phyloP scores from a whole-genome alignment of 2,113 vertebrate species.

The Loxodonta africana region DNA sequence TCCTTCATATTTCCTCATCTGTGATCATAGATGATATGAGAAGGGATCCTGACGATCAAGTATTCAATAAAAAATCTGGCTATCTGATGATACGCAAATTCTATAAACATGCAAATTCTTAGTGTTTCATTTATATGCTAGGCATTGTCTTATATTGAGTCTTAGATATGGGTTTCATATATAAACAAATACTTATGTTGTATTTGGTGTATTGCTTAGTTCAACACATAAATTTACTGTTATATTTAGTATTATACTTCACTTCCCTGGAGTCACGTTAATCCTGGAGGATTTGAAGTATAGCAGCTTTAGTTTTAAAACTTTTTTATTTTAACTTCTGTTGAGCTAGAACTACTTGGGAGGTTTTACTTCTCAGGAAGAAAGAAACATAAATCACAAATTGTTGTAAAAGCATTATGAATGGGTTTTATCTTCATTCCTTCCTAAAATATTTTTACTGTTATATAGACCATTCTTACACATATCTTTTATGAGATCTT shows the following conservation, averaged over 20 bases:
- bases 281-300: background rate
- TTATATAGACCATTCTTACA: background rate
- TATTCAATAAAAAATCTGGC: background rate
- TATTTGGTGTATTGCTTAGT: background rate
- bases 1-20: constrained; percentile 9
- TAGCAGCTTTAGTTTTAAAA: background rate
- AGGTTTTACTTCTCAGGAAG: background rate
- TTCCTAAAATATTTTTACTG: background rate
- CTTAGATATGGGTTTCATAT: background rate
- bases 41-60: background rate
- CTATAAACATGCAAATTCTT: constrained; percentile 28
- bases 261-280: background rate
- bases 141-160: background rate
- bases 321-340: background rate
- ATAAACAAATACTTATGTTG: background rate
- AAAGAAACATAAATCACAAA: background rate
- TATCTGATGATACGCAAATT: background rate
- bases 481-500: background rate
- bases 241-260: background rate
- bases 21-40: background rate
- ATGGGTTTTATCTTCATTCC: background rate
- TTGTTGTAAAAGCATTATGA: background rate
- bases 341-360: constrained; percentile 9
- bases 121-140: background rate
- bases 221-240: background rate